A percentile compares a stretch with the other conserved stretches of the same genome.
Evolutionary conservation across 2,797 vertebrate genomes (phyloP).

Genomic region (Phrynocephalus vlangalii): DNA sequence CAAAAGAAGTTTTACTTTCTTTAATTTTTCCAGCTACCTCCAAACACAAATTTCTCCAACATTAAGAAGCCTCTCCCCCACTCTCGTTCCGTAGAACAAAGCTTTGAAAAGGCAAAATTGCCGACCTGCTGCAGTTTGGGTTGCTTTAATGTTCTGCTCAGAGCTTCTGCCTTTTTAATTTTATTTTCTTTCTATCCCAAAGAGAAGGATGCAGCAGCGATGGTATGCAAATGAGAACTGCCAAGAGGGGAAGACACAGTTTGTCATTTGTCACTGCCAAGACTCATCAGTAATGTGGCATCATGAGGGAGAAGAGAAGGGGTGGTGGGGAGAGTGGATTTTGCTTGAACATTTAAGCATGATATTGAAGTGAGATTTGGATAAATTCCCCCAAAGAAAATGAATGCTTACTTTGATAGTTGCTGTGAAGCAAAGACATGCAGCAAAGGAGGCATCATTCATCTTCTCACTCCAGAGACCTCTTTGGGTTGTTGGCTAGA

Average conservation of each 20-base stretch:
- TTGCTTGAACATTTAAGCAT: slow-evolving; percentile 67
- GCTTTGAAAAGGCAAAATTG: slow-evolving; percentile 29
- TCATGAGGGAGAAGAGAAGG: slow-evolving; percentile 58
- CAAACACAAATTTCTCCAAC: slow-evolving; percentile 39
- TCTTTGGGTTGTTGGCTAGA: slow-evolving; percentile 51
- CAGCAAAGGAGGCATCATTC: slow-evolving; percentile 59
- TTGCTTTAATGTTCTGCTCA: slow-evolving; percentile 54
- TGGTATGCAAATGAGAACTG: slow-evolving; percentile 66
- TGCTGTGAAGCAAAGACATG: slow-evolving; percentile 58
- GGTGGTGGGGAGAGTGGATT: slow-evolving; percentile 58
- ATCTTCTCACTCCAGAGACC: slow-evolving; percentile 57
- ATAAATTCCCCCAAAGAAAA: slow-evolving; percentile 68
- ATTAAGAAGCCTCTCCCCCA: not conserved
- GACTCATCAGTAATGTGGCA: slow-evolving; percentile 64
- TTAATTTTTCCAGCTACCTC: slow-evolving; percentile 9
- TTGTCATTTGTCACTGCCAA: slow-evolving; percentile 73
- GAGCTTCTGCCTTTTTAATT: slow-evolving; percentile 62
- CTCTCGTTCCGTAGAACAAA: slow-evolving; percentile 35
- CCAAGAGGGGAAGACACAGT: slow-evolving; percentile 64
- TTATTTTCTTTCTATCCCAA: slow-evolving; percentile 69
- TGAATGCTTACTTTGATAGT: slow-evolving; percentile 59
- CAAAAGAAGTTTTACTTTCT: not conserved
- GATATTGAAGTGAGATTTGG: slow-evolving; percentile 69
- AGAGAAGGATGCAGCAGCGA: slow-evolving; percentile 65
- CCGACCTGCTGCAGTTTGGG: slow-evolving; percentile 45